Conservation (phyloP, 2,797 vertebrate genomes). For the Pipistrellus nathusii region DNA sequence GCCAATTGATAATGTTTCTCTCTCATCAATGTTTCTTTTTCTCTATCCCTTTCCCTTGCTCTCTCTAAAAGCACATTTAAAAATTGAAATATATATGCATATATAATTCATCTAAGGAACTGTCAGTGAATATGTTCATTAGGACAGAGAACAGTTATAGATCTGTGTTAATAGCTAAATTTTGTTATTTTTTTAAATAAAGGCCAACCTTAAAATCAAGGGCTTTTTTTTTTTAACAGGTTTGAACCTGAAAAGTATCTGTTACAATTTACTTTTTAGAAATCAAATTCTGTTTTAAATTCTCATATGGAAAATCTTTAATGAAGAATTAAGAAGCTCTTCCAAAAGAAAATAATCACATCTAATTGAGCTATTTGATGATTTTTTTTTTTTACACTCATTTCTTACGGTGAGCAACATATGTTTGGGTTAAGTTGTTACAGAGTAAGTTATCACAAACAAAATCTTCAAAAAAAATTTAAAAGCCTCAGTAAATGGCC, state of each 20-base stretch:
- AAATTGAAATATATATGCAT: neutral
- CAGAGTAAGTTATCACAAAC: neutral
- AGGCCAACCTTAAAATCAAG: slow-evolving; percentile 12
- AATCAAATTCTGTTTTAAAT: slow-evolving; percentile 44
- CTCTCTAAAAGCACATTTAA: too few species aligned
- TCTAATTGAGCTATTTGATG: neutral
- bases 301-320: neutral
- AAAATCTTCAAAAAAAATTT: neutral
- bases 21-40: too few species aligned
- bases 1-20: neutral
- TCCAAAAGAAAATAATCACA: slow-evolving; percentile 46
- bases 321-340: neutral
- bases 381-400: neutral
- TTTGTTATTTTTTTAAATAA: slow-evolving; percentile 5
- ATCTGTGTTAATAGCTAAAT: neutral
- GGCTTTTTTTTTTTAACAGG: neutral
- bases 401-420: slow-evolving; percentile 31
- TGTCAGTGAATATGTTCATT: neutral
- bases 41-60: too few species aligned
- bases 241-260: neutral
- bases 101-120: neutral
- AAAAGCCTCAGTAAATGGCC: neutral
- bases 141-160: neutral
- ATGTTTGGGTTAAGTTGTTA: slow-evolving; percentile 1
- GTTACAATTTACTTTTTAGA: slow-evolving; percentile 41